These are phyloP conservation scores for Platyrinchus mystaceus DNA, from an alignment of 2,797 vertebrate species.

Conservation along the genomic window DNA sequence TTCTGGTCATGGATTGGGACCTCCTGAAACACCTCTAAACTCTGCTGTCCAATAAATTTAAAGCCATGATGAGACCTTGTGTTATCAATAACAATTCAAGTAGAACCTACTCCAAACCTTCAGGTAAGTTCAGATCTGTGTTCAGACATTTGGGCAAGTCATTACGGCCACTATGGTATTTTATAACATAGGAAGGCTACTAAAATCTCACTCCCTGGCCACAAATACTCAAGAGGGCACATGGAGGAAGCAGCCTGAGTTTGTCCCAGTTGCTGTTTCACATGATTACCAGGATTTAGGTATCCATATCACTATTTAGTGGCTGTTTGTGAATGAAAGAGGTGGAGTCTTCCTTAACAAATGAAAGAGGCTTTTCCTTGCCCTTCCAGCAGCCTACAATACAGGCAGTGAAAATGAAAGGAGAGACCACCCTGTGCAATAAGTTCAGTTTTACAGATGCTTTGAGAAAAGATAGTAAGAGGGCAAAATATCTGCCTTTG, in stretches of 20 bases:
- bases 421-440: not conserved
- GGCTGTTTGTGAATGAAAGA: not conserved
- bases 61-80: not conserved
- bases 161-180: not conserved
- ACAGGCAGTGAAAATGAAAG: not conserved
- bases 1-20: not conserved
- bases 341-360: not conserved
- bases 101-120: not conserved
- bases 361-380: not conserved
- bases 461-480: not conserved
- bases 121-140: not conserved
- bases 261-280: not conserved
- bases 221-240: not conserved
- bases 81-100: not conserved
- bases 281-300: rapidly evolving
- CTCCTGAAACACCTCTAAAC: not conserved
- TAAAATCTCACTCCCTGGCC: not conserved
- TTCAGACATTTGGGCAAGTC: not conserved
- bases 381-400: not conserved
- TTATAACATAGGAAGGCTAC: not conserved
- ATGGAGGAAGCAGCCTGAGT: not conserved
- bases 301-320: not conserved
- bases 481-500: not conserved
- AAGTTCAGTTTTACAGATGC: not conserved
- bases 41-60: not conserved